Evolutionary conservation across 1,140 invertebrate species (phyloP).

Genomic region (Drosophila santomea): DNA sequence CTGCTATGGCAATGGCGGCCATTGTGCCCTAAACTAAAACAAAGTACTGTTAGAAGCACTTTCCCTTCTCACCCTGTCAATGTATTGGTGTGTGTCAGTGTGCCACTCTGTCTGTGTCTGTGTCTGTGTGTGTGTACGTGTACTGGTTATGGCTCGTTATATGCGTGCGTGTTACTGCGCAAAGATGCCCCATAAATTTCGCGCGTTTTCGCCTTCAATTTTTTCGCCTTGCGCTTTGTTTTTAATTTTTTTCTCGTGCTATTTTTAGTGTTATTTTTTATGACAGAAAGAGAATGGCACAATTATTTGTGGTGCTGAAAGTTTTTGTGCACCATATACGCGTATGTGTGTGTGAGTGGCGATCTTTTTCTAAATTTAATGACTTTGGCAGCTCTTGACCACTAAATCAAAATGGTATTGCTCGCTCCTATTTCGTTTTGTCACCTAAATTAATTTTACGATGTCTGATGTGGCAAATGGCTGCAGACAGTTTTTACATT

Average conservation of each 20-base stretch:
- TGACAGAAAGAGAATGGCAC: constrained; percentile 47
- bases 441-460: constrained; percentile 71
- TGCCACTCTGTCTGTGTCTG: constrained; percentile 20
- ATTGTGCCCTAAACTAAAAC: constrained; percentile 81
- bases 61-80: constrained; percentile 46
- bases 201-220: constrained; percentile 79
- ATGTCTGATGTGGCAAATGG: constrained; percentile 48
- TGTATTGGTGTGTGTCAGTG: constrained; percentile 12
- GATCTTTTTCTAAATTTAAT: constrained; percentile 69
- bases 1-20: constrained; percentile 63
- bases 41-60: constrained; percentile 79
- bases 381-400: constrained; percentile 61
- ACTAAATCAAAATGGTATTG: constrained; percentile 74
- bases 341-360: constrained; percentile 16
- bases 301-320: constrained; percentile 66
- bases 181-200: constrained; percentile 81
- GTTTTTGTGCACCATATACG: constrained; percentile 41
- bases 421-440: constrained; percentile 43
- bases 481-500: constrained; percentile 16
- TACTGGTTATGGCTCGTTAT: constrained; percentile 77
- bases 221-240: constrained; percentile 31
- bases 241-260: constrained; percentile 41
- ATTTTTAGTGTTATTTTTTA: constrained; percentile 22
- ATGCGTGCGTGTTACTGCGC: constrained; percentile 80
- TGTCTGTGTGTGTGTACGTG: constrained; percentile 29